Evolutionary conservation across 2,113 vertebrate genomes (phyloP).

Genomic region (Prionailurus viverrinus): DNA sequence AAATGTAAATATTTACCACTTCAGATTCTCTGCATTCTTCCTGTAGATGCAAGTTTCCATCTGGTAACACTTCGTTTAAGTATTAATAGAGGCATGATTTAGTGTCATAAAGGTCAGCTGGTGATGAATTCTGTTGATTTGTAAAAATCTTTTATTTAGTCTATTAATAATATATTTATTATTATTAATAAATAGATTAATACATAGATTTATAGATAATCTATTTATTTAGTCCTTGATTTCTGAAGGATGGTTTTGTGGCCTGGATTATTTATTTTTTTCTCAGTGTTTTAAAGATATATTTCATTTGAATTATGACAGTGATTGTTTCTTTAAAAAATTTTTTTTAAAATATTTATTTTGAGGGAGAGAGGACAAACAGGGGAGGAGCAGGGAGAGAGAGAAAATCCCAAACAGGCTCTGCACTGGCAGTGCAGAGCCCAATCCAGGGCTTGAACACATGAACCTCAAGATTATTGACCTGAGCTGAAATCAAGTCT

Average conservation of each 20-base stretch:
- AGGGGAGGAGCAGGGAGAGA: too few species aligned
- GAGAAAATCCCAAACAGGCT: too few species aligned
- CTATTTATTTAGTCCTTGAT: neutral
- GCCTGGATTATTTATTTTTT: slow-evolving; percentile 22
- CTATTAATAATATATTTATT: too few species aligned
- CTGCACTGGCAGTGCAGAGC: too few species aligned
- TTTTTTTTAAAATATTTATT: too few species aligned
- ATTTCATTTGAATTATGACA: slow-evolving; percentile 13
- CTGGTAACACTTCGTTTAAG: neutral
- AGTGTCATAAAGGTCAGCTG: neutral
- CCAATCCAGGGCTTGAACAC: too few species aligned
- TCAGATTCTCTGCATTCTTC: neutral
- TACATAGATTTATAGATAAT: too few species aligned
- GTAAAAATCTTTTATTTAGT: slow-evolving; percentile 7
- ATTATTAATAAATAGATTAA: too few species aligned
- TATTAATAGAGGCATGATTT: slow-evolving; percentile 14
- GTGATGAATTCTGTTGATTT: neutral
- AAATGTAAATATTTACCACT: slow-evolving; percentile 35
- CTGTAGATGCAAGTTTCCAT: neutral
- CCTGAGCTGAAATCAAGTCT: too few species aligned
- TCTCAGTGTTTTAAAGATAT: neutral
- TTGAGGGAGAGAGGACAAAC: too few species aligned
- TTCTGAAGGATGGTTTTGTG: slow-evolving; percentile 48
- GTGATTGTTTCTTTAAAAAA: neutral
- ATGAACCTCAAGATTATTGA: too few species aligned